Percentiles rank a stretch among this genome's conserved stretches.
Conservation (phyloP, 1,140 invertebrate species). For the Brachionus calyciflorus region DNA sequence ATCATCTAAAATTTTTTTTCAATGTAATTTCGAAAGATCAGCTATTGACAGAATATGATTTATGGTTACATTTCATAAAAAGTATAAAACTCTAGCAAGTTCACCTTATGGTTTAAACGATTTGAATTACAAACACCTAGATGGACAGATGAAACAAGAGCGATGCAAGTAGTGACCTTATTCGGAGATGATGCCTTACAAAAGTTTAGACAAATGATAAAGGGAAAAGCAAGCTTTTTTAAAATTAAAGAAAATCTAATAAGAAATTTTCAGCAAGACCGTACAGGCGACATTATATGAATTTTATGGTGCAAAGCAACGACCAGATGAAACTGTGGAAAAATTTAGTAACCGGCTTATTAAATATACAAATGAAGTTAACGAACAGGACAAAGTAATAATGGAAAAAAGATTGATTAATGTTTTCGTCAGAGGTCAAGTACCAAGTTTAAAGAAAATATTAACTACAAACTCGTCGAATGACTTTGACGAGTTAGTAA, state of each 20-base stretch:
- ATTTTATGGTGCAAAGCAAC: constrained; percentile 18
- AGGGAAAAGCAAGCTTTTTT: not conserved
- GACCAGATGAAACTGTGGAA: constrained; percentile 13
- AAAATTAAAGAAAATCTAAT: not conserved
- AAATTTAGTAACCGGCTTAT: constrained; percentile 16
- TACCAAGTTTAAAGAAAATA: not conserved
- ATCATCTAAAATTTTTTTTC: no score
- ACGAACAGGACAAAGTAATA: not conserved
- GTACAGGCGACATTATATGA: not conserved
- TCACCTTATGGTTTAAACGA: not conserved
- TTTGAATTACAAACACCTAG: not conserved
- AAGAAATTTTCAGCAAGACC: no score
- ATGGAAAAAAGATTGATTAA: not conserved
- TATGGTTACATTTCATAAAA: no score
- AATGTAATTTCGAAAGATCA: no score
- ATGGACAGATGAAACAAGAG: constrained; percentile 18
- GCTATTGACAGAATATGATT: no score
- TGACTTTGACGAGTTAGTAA: constrained; percentile 10
- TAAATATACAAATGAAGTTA: not conserved
- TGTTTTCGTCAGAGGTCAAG: not conserved
- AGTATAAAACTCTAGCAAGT: no score
- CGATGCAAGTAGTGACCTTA: not conserved
- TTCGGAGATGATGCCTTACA: not conserved
- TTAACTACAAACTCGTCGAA: not conserved
- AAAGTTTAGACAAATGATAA: constrained; percentile 1